These are phyloP conservation scores for Hymenochirus boettgeri DNA, from an alignment of 2,113 vertebrate genomes.

Conservation along the genomic window DNA sequence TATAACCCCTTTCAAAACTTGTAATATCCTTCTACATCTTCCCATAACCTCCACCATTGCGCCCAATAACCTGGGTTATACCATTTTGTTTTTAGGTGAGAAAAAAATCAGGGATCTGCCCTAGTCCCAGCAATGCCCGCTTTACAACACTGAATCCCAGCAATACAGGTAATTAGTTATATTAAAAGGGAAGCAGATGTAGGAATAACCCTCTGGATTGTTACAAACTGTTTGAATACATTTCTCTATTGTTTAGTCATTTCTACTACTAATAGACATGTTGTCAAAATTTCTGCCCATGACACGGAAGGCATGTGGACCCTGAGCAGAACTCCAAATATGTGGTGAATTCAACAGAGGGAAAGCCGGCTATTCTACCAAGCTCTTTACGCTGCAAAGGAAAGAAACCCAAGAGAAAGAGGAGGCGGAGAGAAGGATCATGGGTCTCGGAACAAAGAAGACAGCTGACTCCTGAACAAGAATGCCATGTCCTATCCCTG, in stretches of 20 bases:
- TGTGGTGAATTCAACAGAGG: constrained; percentile 72
- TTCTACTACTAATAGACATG: no score
- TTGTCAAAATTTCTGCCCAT: no score
- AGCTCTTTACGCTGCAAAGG: constrained; percentile 51
- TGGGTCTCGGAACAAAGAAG: constrained; percentile 46
- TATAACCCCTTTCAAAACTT: not conserved
- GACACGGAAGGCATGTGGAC: not conserved
- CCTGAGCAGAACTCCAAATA: constrained; percentile 78
- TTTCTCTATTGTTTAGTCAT: no score
- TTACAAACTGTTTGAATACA: no score
- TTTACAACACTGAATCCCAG: constrained; percentile 65
- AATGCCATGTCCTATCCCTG: constrained; percentile 69
- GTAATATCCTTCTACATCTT: not conserved
- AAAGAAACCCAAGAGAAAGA: constrained; percentile 62
- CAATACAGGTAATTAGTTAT: constrained; percentile 61
- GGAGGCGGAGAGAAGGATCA: constrained; percentile 64
- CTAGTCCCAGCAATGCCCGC: constrained; percentile 70
- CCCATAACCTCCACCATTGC: not conserved
- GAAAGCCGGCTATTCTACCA: constrained; percentile 52
- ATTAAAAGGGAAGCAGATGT: no score
- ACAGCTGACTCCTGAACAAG: constrained; percentile 83
- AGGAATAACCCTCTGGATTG: no score
- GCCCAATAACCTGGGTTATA: not conserved
- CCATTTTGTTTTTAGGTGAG: constrained; percentile 68
- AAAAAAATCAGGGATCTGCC: constrained; percentile 88